A percentile compares a stretch with the other conserved stretches of the same genome.
Conservation (phyloP, 2,113 vertebrate species). For the Chauna torquata region DNA sequence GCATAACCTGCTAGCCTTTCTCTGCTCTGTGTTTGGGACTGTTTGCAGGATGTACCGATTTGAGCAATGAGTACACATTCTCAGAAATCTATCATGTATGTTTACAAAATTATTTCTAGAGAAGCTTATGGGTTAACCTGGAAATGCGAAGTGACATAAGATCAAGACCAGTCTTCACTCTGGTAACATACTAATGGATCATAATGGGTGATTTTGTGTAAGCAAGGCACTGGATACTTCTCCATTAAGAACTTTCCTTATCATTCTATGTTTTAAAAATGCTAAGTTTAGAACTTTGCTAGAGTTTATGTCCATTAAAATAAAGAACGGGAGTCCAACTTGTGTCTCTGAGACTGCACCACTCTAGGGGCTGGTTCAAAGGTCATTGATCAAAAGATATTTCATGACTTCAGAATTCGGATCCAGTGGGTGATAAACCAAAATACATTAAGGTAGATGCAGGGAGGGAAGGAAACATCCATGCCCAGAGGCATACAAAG, state of each 20-base stretch:
- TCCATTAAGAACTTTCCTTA: constrained; percentile 31
- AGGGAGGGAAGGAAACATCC: not conserved
- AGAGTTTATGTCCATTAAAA: not conserved
- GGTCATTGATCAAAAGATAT: not conserved
- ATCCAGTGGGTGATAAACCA: not conserved
- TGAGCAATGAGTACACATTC: constrained; percentile 1
- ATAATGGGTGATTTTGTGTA: constrained; percentile 28
- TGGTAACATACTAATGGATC: constrained; percentile 16
- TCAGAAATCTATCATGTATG: constrained; percentile 36
- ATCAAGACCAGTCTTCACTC: constrained; percentile 26
- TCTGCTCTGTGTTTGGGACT: not conserved
- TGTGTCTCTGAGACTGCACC: not conserved
- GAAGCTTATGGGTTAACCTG: not conserved
- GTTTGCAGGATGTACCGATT: not conserved
- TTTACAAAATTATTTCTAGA: constrained; percentile 39
- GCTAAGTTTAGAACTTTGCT: not conserved
- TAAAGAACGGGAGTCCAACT: not conserved
- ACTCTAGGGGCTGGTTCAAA: not conserved
- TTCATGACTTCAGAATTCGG: not conserved
- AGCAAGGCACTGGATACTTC: not conserved
- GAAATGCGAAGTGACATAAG: constrained; percentile 22
- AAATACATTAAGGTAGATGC: not conserved
- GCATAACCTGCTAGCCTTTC: constrained; percentile 1
- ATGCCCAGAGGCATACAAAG: not conserved
- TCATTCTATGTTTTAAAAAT: not conserved